Percentiles rank a stretch among this genome's conserved stretches.
phyloP scores from a whole-genome alignment of 2,888 invertebrate species.

The Sminthurinus aureus region DNA sequence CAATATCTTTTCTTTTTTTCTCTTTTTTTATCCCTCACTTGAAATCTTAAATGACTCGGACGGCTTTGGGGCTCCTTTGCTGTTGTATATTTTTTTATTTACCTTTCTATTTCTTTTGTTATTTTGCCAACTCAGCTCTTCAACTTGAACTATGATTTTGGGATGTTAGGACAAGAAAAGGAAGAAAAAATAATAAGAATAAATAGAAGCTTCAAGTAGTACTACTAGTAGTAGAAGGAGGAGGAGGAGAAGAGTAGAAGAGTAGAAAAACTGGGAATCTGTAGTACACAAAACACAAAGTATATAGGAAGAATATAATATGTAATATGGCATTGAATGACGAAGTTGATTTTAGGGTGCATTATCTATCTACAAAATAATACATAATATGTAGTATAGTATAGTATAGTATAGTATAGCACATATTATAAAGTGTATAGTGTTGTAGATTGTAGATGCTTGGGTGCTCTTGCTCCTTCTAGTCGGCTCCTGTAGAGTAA shows the following conservation, averaged over 20 bases:
- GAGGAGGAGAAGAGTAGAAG: background rate
- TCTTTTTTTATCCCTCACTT: too few species aligned
- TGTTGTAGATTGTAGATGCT: constrained; percentile 23
- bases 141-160: background rate
- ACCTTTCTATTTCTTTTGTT: background rate
- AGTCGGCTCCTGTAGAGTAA: background rate
- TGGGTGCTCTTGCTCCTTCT: constrained; percentile 5
- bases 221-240: too few species aligned
- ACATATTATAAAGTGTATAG: constrained; percentile 2
- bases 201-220: too few species aligned
- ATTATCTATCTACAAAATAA: background rate
- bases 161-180: background rate
- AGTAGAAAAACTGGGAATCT: background rate
- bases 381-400: background rate
- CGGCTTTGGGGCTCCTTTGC: background rate
- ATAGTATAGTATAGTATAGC: background rate
- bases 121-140: constrained; percentile 16
- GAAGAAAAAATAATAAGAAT: background rate
- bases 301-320: background rate
- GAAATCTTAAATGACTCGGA: background rate
- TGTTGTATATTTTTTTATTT: background rate
- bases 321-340: background rate
- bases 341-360: background rate
- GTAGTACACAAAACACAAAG: too few species aligned
- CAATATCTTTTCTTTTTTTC: background rate